Evolutionary conservation across 2,888 invertebrate species (phyloP), one percentile per base, ranked within the genome.

Genomic region (Coelinius sp.): DNA sequence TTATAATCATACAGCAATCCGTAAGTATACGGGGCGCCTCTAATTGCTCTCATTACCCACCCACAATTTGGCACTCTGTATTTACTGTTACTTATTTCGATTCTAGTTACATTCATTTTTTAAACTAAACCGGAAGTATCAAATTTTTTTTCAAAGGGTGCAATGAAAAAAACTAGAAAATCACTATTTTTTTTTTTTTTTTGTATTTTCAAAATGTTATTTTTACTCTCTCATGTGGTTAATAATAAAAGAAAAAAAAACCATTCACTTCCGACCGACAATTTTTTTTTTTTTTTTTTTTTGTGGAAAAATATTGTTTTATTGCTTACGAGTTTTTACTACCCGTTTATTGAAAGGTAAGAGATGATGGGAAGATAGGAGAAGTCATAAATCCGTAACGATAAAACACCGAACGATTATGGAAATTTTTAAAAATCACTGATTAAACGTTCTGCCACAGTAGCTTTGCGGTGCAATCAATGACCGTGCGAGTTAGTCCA

Each of bases 1-100:
- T 53, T 52, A 24, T 35, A 68, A 72, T 72, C 41, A 41, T 38
- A 22, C 41, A 31, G n/a, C 52, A 68, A 72, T 72, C 68, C 27
- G 12, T 8, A 38, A 67, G 22, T 71, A 41, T 31, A 70, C 12
- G 38, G 38, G 62, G 41, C 68, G 63, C 62, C 63, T 53, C 49
- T 72, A 72, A 72, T 72, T 72, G 46, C 64, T 27, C 44, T 68
- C 41, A 27, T 59, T 63, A 63, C 41, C 41, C n/a, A n/a, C 20
- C 14, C 24, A 63, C 41, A 63, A 63, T 63, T 35, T 17, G 59
- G 31, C 20, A 31, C 17, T 59, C 20, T 71, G 66, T 73, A 67
- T 73, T 68, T 70, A 49, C 46, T 27, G 59, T 63, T 65, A 68
- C 66, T 71, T 73, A 68, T 73, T 44, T 75, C 75, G 59, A 74